These are phyloP conservation scores for Gallinago jamesoni DNA, from an alignment of 2,113 vertebrate genomes.

Conservation along the genomic window DNA sequence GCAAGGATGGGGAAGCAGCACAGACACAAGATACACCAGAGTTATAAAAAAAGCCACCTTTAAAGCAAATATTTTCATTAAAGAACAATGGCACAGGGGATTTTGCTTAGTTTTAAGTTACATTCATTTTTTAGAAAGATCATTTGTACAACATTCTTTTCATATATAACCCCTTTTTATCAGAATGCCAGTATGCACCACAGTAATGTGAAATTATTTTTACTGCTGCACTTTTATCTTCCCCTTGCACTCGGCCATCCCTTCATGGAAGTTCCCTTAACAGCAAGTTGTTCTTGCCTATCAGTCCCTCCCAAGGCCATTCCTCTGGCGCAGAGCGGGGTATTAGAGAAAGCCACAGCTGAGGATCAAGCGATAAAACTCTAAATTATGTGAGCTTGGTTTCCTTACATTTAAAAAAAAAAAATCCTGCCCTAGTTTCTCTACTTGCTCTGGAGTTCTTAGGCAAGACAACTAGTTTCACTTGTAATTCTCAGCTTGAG, in stretches of 20 bases:
- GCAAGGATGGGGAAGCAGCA: neutral
- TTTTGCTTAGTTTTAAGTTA: neutral
- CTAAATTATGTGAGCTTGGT: neutral
- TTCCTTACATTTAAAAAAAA: neutral
- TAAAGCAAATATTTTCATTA: neutral
- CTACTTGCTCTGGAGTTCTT: neutral
- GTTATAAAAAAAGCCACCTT: neutral
- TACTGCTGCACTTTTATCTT: neutral
- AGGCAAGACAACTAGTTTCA: fast-evolving
- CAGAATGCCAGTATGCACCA: neutral
- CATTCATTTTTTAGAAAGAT: neutral
- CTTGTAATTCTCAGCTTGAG: neutral
- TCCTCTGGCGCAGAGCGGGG: neutral
- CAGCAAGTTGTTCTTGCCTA: neutral
- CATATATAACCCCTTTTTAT: neutral
- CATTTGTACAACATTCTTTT: neutral
- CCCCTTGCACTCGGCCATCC: neutral
- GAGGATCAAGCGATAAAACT: neutral
- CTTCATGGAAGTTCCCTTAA: neutral
- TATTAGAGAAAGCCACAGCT: neutral
- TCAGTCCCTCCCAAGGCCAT: neutral
- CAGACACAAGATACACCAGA: neutral
- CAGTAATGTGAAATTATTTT: neutral
- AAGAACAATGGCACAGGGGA: neutral
- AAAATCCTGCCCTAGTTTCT: neutral